Evolutionary conservation across 2,888 invertebrate species (phyloP).

Genomic region (Cephus rjabovi): DNA sequence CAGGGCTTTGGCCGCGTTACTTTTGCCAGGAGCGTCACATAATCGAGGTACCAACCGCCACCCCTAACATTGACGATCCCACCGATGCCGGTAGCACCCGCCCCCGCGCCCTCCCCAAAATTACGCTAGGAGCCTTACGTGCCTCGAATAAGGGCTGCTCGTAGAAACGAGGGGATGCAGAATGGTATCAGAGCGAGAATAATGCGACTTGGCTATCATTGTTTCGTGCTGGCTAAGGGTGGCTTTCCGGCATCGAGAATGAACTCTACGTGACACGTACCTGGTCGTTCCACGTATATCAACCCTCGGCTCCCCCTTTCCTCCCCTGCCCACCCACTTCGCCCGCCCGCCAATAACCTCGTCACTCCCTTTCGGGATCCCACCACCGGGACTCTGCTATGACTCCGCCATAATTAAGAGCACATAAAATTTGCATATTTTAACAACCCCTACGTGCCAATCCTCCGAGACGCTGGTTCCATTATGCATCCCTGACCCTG

Average conservation of each 20-base stretch:
- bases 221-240: slow-evolving; percentile 6
- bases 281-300: neutral
- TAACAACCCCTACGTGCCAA: slow-evolving; percentile 24
- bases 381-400: slow-evolving; percentile 8
- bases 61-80: neutral
- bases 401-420: slow-evolving; percentile 20
- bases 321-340: neutral
- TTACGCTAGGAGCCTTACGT: slow-evolving; percentile 20
- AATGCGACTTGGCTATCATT: slow-evolving; percentile 6
- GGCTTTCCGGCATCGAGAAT: slow-evolving; percentile 17
- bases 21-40: slow-evolving; percentile 19
- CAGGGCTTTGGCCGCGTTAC: slow-evolving; percentile 15
- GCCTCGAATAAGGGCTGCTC: slow-evolving; percentile 13
- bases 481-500: slow-evolving; percentile 19
- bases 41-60: slow-evolving; percentile 9
- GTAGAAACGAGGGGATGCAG: slow-evolving; percentile 8
- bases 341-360: neutral
- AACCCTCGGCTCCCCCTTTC: neutral
- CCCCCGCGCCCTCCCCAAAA: slow-evolving; percentile 7
- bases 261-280: slow-evolving; percentile 20
- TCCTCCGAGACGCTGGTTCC: slow-evolving; percentile 18
- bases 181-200: slow-evolving; percentile 15
- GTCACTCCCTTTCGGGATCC: neutral
- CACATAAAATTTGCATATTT: slow-evolving; percentile 22
- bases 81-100: neutral